Evolutionary conservation across 2,888 invertebrate species (phyloP).

Genomic region (Hirtodrosophila cameraria): DNA sequence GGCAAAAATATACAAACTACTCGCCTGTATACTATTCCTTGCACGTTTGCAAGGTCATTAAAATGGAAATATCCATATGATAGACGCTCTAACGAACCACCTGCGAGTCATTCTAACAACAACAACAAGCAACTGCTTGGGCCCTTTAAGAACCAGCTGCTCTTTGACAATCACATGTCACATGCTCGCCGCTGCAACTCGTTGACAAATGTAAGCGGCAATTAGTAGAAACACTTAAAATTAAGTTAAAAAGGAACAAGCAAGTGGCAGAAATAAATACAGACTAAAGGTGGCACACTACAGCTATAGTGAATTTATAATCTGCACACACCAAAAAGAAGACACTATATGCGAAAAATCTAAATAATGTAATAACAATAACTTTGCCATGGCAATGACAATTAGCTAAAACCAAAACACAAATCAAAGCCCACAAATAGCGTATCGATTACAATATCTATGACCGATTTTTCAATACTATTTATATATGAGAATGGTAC

Average conservation of each 20-base stretch:
- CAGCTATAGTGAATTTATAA: neutral
- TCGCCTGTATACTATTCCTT: neutral
- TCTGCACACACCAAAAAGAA: neutral
- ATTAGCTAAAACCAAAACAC: constrained; percentile 12
- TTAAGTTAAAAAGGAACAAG: neutral
- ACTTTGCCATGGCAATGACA: constrained; percentile 8
- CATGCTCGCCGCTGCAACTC: no score
- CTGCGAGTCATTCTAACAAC: no score
- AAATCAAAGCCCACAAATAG: neutral
- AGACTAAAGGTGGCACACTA: neutral
- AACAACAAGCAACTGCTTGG: no score
- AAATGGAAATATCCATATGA: neutral
- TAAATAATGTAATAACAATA: neutral
- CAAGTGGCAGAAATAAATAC: neutral
- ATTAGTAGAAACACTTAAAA: neutral
- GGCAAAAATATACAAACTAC: neutral
- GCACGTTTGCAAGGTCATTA: neutral
- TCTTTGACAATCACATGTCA: no score
- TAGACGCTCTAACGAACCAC: no score
- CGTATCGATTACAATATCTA: constrained; percentile 19
- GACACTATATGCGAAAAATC: neutral
- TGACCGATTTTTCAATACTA: no score
- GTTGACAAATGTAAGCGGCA: neutral
- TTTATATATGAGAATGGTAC: neutral
- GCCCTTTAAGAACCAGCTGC: no score